Evolutionary conservation across 2,888 invertebrate species (phyloP), one percentile per base, ranked within the genome.

Genomic region (Hemithea aestivaria): DNA sequence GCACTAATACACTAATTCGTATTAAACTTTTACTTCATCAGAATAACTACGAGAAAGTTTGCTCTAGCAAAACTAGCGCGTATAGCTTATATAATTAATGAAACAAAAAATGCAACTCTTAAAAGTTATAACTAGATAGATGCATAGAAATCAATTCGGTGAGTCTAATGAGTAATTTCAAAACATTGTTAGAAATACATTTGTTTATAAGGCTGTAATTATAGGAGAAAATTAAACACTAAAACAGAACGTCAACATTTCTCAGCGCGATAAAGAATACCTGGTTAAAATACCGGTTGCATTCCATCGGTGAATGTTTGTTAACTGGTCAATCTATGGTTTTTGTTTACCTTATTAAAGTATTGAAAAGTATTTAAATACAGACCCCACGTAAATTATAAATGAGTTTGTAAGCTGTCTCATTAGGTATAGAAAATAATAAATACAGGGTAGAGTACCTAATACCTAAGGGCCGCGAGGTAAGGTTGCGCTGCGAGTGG

Each of bases 381-480:
- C 35, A 44, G 45, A 41, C 40, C 43, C 36, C 45, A 53, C 49
- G 53, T 59, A 58, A 66, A 65, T 59, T 57, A 52, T 48, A 63
- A 68, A 64, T 58, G 56, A 57, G 65, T 64, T 56, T 62, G 59
- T 60, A 66, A 58, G 66, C 60, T 66, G 64, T 72, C 66, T 66
- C 66, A 67, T 72, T 66, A 73, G 53, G 62, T 46, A 56, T 58
- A 58, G 65, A 66, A 62, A 68, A 68, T 70, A 66, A 66, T 72
- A 72, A 69, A 71, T 70, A 60, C 62, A 63, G 62, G 59, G 64
- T 63, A 16, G 16, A 16, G 16, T 16, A 16, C 16, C 3, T 16
- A 62, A 60, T 16, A 16, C 16, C 3, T 16, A 62, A 60, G 57
- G 46, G 62, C 45, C 45, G 31, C 34, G 48, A 51, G 54, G 52